Base-by-base conservation (phyloP, 53 echinoderm and acorn worm genomes). In the Stichopus horrens region DNA sequence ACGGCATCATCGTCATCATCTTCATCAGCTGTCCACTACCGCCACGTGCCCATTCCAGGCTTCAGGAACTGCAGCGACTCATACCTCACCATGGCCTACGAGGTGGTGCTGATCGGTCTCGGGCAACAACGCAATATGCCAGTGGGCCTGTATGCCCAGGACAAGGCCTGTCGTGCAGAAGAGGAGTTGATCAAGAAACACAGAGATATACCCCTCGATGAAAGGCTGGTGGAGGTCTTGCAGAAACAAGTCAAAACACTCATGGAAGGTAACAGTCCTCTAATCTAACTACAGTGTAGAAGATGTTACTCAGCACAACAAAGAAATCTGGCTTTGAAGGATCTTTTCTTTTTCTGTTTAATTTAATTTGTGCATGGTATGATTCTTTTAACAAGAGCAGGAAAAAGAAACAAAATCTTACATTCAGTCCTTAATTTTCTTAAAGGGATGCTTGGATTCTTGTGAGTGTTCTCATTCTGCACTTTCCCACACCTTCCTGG, bases 81-180 rank as follows among this genome's bases (percentile, higher is more conserved):
- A 5, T 99, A 99, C 90, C 96, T 99, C 52, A 98, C 93, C 16
- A 86, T 99, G 58, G 99, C 98, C 76, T 99, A 95, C 76, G 99
- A 99, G 90, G 96, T 92, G 56, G 99, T 94, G 6, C 86, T 99
- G 74, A 91, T 99, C 4, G 99, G 99, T 20, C 91, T 99, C 0
- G 99, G 99, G 11, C 99, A 99, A 88, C 99, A 99, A 83, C 91
- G 99, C 52, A 89, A 94, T 23, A 99, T 99, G 99, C 96, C 99
- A 21, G 92, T 91, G 90, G 99, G 99, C 10, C 90, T 96, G 6
- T 96, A 99, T n/a, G 99, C 99, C 57, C 99, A 99, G 86, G 99
- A 99, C 90, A 99, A 99, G 83, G 94, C 99, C 8, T 99, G 99
- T 20, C 93, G 93, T 21, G 99, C 99, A 6, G 99, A 99, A 78